Evolutionary conservation across 2,888 invertebrate species (phyloP), one percentile per base, ranked within the genome.

Genomic region (Ormyrus rosae): DNA sequence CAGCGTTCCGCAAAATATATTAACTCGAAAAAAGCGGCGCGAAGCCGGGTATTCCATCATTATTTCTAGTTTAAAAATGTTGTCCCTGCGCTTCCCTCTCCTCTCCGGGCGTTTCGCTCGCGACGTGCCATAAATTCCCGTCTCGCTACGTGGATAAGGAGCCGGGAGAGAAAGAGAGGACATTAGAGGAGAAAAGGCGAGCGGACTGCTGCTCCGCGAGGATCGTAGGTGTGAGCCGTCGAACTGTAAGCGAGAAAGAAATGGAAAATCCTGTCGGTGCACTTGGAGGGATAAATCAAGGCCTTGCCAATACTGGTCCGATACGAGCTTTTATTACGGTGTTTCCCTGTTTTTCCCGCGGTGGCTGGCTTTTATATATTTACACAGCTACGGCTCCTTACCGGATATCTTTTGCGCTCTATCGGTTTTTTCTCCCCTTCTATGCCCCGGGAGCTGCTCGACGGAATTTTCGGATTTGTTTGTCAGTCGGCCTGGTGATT

Each of bases 301-400:
- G 81, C 84, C 19, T 86, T 88, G 89, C 87, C 89, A 88, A 89
- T 89, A 88, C 85, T 85, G 84, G 84, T 1, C 19, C 86, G 85
- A 86, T 86, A 86, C 86, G 85, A 87, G 86, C 86, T 88, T 89
- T 89, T 89, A 88, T 89, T 89, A 87, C 86, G 84, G 81, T 84
- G 82, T 53, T 67, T 13, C 56, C 50, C 19, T 60, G 19, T 19
- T 34, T 9, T 13, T 51, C 56, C n/a, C 10, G 48, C 46, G 60
- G 11, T 11, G n/a, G 56, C 48, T 55, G n/a, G 56, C 58, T 69
- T 69, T 48, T 19, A 19, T 69, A 69, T 73, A 73, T 73, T 73
- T 73, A 64, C 73, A 73, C 55, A 64, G 19, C 19, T 19, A 19
- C 19, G 56, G 64, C 69, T 46, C 46, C 55, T 46, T 60, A 48